Percentiles rank a stretch among this genome's conserved stretches.
These are phyloP conservation scores for Ahaetulla prasina DNA, from an alignment of 2,113 vertebrate genomes.

Conservation along the genomic window DNA sequence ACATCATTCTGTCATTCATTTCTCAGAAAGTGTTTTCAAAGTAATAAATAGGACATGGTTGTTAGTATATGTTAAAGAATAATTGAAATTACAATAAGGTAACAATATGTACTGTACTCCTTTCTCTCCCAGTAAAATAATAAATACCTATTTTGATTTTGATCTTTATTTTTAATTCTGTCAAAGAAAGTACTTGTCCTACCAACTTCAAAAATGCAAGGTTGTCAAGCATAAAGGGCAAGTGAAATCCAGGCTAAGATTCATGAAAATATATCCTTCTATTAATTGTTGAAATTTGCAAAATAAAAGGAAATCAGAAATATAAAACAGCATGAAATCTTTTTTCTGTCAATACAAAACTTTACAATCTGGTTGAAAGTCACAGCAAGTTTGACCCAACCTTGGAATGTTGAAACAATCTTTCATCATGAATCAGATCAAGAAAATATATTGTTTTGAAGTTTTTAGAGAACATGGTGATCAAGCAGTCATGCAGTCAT, in stretches of 20 bases:
- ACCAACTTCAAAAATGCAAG: background rate
- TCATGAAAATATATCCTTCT: conserved; percentile 23
- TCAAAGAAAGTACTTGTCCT: conserved; percentile 1
- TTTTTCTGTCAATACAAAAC: background rate
- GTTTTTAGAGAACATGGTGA: background rate
- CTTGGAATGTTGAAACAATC: background rate
- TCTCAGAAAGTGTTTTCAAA: background rate
- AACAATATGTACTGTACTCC: conserved; percentile 52
- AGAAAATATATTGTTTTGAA: background rate
- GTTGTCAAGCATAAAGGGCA: background rate
- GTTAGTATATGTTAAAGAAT: conserved; percentile 52
- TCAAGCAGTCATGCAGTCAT: background rate
- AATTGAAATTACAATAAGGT: conserved; percentile 55
- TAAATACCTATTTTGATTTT: conserved; percentile 33
- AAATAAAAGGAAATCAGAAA: conserved; percentile 28
- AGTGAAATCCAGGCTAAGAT: conserved; percentile 7
- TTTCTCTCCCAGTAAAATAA: conserved; percentile 46
- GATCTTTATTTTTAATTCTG: conserved; percentile 20
- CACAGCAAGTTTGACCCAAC: background rate
- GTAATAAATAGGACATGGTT: conserved; percentile 30
- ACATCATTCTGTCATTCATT: background rate
- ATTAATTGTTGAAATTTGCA: conserved; percentile 21
- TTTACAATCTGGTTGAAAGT: background rate
- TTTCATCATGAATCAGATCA: background rate
- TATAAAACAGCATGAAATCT: background rate